Evolutionary conservation across 2,797 vertebrate species (phyloP).

Genomic region (Chanos chanos): DNA sequence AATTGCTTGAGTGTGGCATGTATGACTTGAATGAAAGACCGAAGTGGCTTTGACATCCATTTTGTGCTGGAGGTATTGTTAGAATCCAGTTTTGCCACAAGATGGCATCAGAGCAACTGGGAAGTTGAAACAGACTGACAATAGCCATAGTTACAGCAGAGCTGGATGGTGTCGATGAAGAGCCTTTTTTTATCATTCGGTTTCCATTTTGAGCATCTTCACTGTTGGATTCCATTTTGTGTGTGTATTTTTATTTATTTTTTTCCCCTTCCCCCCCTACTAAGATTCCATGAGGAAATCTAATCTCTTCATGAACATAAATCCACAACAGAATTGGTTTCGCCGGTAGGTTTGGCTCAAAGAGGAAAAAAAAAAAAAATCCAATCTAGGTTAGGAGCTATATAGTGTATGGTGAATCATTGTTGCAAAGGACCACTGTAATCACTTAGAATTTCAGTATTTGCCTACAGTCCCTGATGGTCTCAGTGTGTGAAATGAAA

Average conservation of each 20-base stretch:
- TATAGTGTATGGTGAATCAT: neutral
- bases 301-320: too few relatives aligned
- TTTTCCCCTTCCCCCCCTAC: too few relatives aligned
- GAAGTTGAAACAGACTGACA: neutral
- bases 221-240: constrained; percentile 50
- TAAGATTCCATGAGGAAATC: too few relatives aligned
- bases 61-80: neutral
- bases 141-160: neutral
- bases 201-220: constrained; percentile 46
- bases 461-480: too few relatives aligned
- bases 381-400: too few relatives aligned
- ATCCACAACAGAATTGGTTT: too few relatives aligned
- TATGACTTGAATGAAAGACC: too few relatives aligned
- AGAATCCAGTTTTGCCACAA: neutral
- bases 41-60: neutral
- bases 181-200: constrained; percentile 41
- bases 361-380: too few relatives aligned
- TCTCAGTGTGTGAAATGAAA: too few relatives aligned
- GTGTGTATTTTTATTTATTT: constrained; percentile 13
- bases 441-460: too few relatives aligned
- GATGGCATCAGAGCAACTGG: neutral
- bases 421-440: neutral
- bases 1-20: too few relatives aligned
- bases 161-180: constrained; percentile 22
- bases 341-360: too few relatives aligned